A percentile compares a stretch with the other conserved stretches of the same genome.
Conservation (phyloP, 2,797 vertebrate species). For the Sorex maritimensis region DNA sequence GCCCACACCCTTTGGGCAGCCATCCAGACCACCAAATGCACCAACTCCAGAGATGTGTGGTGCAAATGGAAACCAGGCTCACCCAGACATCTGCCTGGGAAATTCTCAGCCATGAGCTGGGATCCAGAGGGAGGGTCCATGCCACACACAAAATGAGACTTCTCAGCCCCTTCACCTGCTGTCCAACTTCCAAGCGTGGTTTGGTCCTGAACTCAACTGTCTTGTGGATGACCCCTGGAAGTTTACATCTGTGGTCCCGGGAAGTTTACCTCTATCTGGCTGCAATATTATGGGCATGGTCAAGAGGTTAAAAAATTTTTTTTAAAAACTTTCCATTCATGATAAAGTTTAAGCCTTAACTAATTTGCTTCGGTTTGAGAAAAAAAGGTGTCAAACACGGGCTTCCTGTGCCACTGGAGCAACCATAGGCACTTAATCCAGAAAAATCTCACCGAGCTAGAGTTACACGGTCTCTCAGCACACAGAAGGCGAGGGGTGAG, state of each 20-base stretch:
- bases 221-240: background rate
- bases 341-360: background rate
- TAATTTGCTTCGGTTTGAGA: background rate
- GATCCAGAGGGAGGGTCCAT: background rate
- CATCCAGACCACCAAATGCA: conserved; percentile 58
- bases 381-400: background rate
- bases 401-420: background rate
- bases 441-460: conserved; percentile 45
- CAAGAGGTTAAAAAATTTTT: background rate
- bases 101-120: background rate
- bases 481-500: background rate
- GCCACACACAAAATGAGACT: background rate
- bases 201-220: background rate
- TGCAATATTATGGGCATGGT: too few relatives aligned
- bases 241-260: background rate
- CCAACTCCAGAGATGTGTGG: background rate
- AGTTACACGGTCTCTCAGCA: conserved; percentile 9
- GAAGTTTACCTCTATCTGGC: background rate
- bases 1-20: conserved; percentile 35
- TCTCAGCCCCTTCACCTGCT: background rate
- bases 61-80: conserved; percentile 38
- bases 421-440: background rate
- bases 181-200: background rate
- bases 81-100: background rate
- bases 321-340: background rate